Base-by-base conservation (phyloP, 2,797 vertebrate genomes). In the Caiman crocodilus region DNA sequence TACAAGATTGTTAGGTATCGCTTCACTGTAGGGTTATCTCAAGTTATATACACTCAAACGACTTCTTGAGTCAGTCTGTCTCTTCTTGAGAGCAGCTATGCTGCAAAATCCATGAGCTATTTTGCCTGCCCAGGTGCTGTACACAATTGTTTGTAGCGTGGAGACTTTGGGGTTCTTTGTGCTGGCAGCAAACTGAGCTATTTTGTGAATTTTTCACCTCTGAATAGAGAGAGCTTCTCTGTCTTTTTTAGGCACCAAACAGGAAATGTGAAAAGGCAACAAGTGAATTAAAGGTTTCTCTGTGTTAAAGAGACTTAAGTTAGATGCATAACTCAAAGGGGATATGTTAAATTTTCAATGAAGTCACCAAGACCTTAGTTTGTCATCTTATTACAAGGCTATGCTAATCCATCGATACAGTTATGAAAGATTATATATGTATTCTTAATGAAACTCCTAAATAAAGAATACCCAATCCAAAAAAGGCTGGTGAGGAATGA, bases 21-120 rank as follows among this genome's bases (percentile, higher is more conserved):
- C 86, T 67, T 1, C 28, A 7, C n/a, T 81, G 4, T 0, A 0
- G 67, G 61, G 35, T 28, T 28, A 6, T 21, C 7, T 77, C 67
- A 56, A 26, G 6, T 59, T 82, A 87, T 13, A 35, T 59, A 21
- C 56, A 78, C 58, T 81, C 4, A 21, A 0, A 5, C 35, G 67
- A 32, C 11, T 13, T 5, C 35, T 55, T 23, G 14, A 5, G 4
- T 59, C 74, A 50, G 2, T 56, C 76, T 78, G 3, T 14, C 55
- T 35, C 21, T 67, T 26, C 57, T 15, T 15, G 67, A n/a, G 76
- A 16, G 9, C 56, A 30, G 20, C 3, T 67, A 32, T 3, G 2
- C 9, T 55, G 35, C 28, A 13, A 12, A 76, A 18, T 0, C 42
- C 42, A 3, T 50, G 25, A 67, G 30, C 75, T 85, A 4, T 42